phyloP scores from a whole-genome alignment of 2,797 vertebrate genomes.

The Cyprinodon diabolis region DNA sequence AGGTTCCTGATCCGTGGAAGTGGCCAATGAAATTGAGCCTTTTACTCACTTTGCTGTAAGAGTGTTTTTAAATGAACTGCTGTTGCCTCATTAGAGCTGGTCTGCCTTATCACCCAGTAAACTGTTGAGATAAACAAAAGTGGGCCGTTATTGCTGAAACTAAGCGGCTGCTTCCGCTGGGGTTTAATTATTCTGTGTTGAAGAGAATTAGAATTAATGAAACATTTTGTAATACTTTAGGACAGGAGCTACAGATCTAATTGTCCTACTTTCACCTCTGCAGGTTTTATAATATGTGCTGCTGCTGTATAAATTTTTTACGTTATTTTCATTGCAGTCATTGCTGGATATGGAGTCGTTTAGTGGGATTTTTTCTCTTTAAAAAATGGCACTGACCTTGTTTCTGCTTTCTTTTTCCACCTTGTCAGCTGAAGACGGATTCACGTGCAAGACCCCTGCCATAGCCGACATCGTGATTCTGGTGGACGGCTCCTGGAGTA shows the following conservation, averaged over 20 bases:
- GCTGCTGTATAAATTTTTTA: neutral
- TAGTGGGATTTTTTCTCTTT: neutral
- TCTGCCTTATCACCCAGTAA: conserved; percentile 55
- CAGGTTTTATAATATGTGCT: conserved; percentile 4
- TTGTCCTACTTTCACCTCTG: conserved; percentile 49
- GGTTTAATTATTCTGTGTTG: conserved; percentile 60
- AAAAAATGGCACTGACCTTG: neutral
- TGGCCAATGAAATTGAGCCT: conserved; percentile 26
- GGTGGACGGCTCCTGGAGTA: conserved; percentile 98
- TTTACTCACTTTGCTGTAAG: conserved; percentile 10
- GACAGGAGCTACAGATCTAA: conserved; percentile 62
- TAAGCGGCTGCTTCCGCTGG: conserved; percentile 44
- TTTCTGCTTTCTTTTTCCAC: neutral
- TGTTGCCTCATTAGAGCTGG: conserved; percentile 55
- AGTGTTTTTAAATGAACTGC: conserved; percentile 39
- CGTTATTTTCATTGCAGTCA: neutral
- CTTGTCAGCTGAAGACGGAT: conserved; percentile 67
- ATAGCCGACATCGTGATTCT: conserved; percentile 94
- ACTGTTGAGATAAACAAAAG: conserved; percentile 57
- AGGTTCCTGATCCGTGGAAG: neutral
- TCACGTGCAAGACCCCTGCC: conserved; percentile 87
- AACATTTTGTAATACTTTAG: conserved; percentile 60
- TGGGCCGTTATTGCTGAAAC: conserved; percentile 43
- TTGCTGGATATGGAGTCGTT: neutral
- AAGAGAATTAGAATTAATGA: conserved; percentile 59